These are phyloP conservation scores for Aphelenchoides avenae DNA, from an alignment of 1,140 invertebrate species.

Conservation along the genomic window DNA sequence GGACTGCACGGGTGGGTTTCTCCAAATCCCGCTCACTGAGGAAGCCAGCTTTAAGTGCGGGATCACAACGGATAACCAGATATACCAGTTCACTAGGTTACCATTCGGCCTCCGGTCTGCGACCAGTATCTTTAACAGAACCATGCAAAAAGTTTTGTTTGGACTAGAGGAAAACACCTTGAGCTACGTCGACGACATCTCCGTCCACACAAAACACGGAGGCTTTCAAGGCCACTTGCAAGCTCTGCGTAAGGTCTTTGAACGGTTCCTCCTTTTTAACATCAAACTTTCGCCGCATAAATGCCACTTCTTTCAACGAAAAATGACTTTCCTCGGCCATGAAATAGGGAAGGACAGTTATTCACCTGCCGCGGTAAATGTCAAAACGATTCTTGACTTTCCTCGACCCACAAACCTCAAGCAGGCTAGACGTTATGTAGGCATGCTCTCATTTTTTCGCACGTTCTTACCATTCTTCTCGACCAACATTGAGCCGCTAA, in stretches of 20 bases:
- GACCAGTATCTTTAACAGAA: slow-evolving; percentile 12
- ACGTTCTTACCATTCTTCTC: slow-evolving; percentile 6
- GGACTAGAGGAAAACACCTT: slow-evolving; percentile 36
- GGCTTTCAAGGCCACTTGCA: slow-evolving; percentile 7
- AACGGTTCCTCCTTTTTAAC: slow-evolving; percentile 14
- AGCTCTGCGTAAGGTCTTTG: slow-evolving; percentile 10
- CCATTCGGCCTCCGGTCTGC: slow-evolving; percentile 23
- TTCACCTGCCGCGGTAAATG: slow-evolving; percentile 46
- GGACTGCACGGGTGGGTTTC: slow-evolving; percentile 1
- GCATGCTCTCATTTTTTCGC: slow-evolving; percentile 26
- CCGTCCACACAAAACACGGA: slow-evolving; percentile 16
- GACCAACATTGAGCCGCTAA: slow-evolving; percentile 18
- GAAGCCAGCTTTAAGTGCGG: slow-evolving; percentile 24
- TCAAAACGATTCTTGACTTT: slow-evolving; percentile 46
- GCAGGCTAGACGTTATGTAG: slow-evolving; percentile 50
- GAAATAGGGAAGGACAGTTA: slow-evolving; percentile 45
- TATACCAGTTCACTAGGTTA: slow-evolving; percentile 18
- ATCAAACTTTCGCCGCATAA: slow-evolving; percentile 26
- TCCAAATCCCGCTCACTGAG: slow-evolving; percentile 40
- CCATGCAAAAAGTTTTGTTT: slow-evolving; percentile 49
- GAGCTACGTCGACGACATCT: slow-evolving; percentile 61
- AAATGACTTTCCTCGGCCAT: slow-evolving; percentile 51
- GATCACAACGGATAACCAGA: slow-evolving; percentile 6
- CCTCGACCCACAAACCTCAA: slow-evolving; percentile 48
- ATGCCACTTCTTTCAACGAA: slow-evolving; percentile 14